phyloP scores from a whole-genome alignment of 2,888 invertebrate species.

The Petrophora chlorosata region DNA sequence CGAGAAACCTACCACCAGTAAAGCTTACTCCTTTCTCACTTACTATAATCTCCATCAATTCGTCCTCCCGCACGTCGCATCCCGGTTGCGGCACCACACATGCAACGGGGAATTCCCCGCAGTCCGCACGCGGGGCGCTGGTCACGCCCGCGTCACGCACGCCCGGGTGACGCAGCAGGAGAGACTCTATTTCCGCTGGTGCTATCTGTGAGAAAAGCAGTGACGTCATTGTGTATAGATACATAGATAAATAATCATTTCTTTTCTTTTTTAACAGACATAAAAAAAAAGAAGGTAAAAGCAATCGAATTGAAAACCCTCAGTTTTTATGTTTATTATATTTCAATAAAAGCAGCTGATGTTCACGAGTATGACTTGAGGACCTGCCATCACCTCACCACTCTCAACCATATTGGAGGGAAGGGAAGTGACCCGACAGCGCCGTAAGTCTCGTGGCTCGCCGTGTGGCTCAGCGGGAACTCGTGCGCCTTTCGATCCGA shows the following conservation, averaged over 20 bases:
- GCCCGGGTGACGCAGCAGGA: conserved; percentile 69
- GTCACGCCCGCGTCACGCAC: conserved; percentile 89
- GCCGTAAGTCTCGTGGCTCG: too few species aligned
- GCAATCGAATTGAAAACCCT: too few species aligned
- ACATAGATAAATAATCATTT: background rate
- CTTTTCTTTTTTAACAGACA: background rate
- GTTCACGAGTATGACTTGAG: too few species aligned
- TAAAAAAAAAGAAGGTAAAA: too few species aligned
- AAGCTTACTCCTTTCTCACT: background rate
- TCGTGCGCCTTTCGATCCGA: too few species aligned
- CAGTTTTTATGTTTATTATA: too few species aligned
- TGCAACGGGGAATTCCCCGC: conserved; percentile 60
- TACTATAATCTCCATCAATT: conserved; percentile 34
- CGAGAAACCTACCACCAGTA: too few species aligned
- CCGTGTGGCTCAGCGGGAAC: too few species aligned
- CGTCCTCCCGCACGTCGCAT: conserved; percentile 19
- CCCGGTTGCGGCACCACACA: conserved; percentile 68
- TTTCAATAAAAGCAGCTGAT: too few species aligned
- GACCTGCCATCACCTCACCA: too few species aligned
- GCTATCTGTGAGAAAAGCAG: conserved; percentile 12
- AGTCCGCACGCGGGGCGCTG: conserved; percentile 85
- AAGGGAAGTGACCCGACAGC: too few species aligned
- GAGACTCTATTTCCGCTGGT: conserved; percentile 28
- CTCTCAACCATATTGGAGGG: too few species aligned
- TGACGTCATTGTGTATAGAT: background rate